These are phyloP conservation scores for Xiphophorus couchianus DNA, from an alignment of 2,113 vertebrate species.

Conservation along the genomic window DNA sequence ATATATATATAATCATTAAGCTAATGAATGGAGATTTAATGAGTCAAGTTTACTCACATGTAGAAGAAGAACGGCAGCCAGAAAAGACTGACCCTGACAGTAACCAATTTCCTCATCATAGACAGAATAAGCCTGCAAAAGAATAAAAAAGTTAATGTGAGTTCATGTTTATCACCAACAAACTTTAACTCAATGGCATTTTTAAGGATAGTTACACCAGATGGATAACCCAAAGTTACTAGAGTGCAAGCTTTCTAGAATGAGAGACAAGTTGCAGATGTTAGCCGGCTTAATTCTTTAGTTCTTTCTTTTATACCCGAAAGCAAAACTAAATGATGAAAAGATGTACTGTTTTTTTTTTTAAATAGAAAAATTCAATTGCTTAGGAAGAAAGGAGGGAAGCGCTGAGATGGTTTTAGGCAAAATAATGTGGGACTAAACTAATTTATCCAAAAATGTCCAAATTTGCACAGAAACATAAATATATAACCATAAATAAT, in stretches of 20 bases:
- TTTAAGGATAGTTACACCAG: neutral
- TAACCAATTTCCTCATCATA: slow-evolving; percentile 99
- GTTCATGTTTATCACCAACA: neutral
- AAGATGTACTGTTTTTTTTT: too few relatives aligned
- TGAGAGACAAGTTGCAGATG: too few relatives aligned
- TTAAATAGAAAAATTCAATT: too few relatives aligned
- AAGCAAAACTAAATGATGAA: too few relatives aligned
- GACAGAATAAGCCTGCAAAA: slow-evolving; percentile 92
- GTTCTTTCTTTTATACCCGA: neutral
- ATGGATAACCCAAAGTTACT: neutral
- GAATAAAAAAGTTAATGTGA: neutral
- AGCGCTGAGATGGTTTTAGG: too few relatives aligned
- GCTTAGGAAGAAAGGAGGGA: too few relatives aligned
- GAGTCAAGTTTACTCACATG: slow-evolving; percentile 88
- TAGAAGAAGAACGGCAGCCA: slow-evolving; percentile 94
- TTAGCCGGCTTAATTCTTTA: neutral
- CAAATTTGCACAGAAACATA: too few relatives aligned
- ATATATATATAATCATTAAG: neutral
- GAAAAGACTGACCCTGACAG: slow-evolving; percentile 97
- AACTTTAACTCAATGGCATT: neutral
- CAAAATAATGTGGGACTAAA: too few relatives aligned
- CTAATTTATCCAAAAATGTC: too few relatives aligned
- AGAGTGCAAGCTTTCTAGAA: neutral
- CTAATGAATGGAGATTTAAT: neutral
- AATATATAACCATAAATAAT: too few relatives aligned